These are phyloP conservation scores for Sphinx pinastri DNA, from an alignment of 2,888 invertebrate species.

Conservation along the genomic window DNA sequence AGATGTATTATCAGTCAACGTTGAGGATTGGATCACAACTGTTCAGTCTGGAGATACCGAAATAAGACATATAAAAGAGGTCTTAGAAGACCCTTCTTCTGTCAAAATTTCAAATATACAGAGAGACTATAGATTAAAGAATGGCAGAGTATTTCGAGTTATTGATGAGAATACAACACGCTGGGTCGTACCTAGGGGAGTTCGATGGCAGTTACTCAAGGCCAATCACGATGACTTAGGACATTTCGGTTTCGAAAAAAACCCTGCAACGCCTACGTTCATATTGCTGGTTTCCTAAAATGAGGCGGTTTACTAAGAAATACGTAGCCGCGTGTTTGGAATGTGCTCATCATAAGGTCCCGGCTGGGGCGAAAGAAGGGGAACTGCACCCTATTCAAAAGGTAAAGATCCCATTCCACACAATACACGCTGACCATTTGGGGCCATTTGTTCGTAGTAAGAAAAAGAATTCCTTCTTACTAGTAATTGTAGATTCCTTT, in stretches of 20 bases:
- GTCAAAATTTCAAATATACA: background rate
- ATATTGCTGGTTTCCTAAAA: background rate
- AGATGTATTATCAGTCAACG: background rate
- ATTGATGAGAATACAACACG: background rate
- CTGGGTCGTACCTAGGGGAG: slow-evolving; percentile 18
- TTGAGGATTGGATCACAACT: background rate
- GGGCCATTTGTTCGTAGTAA: slow-evolving; percentile 16
- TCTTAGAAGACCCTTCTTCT: background rate
- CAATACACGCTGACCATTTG: slow-evolving; percentile 28
- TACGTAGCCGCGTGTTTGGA: slow-evolving; percentile 27
- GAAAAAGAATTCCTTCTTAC: slow-evolving; percentile 27
- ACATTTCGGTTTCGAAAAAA: slow-evolving; percentile 31
- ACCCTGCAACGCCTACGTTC: background rate
- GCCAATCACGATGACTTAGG: slow-evolving; percentile 35
- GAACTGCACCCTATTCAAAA: slow-evolving; percentile 24
- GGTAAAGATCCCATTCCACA: slow-evolving; percentile 24
- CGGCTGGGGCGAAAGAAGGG: background rate
- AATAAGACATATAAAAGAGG: background rate
- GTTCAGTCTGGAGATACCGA: background rate
- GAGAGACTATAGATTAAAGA: background rate
- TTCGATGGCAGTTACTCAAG: slow-evolving; percentile 33
- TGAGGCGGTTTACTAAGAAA: slow-evolving; percentile 20
- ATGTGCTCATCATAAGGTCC: slow-evolving; percentile 28
- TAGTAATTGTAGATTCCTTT: slow-evolving; percentile 33
- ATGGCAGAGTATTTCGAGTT: background rate